Evolutionary conservation across 2,797 vertebrate genomes (phyloP).

Genomic region (Acanthurus tractus): DNA sequence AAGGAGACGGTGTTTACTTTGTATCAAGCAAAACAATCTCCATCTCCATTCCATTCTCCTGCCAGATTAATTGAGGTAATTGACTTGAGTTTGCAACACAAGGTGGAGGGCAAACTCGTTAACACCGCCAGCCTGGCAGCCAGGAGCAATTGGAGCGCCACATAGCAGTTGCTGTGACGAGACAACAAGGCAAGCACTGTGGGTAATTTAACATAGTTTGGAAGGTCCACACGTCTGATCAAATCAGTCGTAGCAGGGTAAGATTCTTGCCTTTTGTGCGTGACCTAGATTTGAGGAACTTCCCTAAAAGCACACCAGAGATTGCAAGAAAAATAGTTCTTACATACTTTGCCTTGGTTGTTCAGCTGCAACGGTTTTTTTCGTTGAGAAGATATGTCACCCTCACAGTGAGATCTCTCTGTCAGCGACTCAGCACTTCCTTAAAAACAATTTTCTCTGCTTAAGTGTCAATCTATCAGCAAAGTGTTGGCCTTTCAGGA

Average conservation of each 20-base stretch:
- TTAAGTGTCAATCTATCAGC: slow-evolving; percentile 76
- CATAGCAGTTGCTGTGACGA: slow-evolving; percentile 74
- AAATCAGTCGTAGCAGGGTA: slow-evolving; percentile 51
- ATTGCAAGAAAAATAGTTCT: background rate
- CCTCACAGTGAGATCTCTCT: slow-evolving; percentile 61
- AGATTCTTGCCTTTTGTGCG: slow-evolving; percentile 20
- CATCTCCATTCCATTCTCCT: slow-evolving; percentile 67
- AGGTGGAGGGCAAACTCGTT: slow-evolving; percentile 69
- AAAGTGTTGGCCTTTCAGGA: slow-evolving; percentile 68
- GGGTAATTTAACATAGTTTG: slow-evolving; percentile 74
- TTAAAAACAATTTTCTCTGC: slow-evolving; percentile 72
- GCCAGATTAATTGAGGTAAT: slow-evolving; percentile 81
- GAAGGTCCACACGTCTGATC: slow-evolving; percentile 54
- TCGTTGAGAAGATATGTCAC: slow-evolving; percentile 63
- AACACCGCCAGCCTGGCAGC: slow-evolving; percentile 75
- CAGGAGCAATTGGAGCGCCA: slow-evolving; percentile 75
- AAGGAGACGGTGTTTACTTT: slow-evolving; percentile 72
- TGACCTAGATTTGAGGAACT: slow-evolving; percentile 36
- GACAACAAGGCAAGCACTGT: slow-evolving; percentile 68
- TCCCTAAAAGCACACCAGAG: slow-evolving; percentile 12
- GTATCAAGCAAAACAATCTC: slow-evolving; percentile 81
- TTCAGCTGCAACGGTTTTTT: slow-evolving; percentile 32
- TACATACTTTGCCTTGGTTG: background rate
- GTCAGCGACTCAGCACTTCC: slow-evolving; percentile 74
- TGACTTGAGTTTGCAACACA: slow-evolving; percentile 73